Percentiles rank a stretch among this genome's conserved stretches.
Conservation (phyloP, 37 sponge, comb jelly and placozoan species). For the Haliclona indistincta region DNA sequence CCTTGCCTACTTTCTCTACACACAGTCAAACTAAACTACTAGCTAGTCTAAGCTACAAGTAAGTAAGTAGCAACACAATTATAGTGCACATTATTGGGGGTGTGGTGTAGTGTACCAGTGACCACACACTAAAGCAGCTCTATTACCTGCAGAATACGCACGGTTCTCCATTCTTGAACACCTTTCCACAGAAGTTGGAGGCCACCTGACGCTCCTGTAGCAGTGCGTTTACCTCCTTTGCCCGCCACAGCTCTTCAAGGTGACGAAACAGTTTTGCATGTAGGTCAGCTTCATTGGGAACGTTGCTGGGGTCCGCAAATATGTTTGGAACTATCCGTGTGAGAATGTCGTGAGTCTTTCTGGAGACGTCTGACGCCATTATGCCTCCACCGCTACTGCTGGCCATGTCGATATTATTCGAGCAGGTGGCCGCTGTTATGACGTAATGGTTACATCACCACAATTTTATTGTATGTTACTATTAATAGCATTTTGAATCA, state of each 20-base stretch:
- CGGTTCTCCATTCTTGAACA: constrained; percentile 73
- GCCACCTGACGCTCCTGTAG: constrained; percentile 23
- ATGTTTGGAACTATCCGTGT: neutral
- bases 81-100: too few species aligned
- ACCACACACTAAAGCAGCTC: too few species aligned
- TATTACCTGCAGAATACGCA: constrained; percentile 72
- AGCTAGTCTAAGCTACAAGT: too few species aligned
- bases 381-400: neutral
- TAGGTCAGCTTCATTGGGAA: neutral
- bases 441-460: too few species aligned
- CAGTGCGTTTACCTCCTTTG: constrained; percentile 5
- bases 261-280: neutral
- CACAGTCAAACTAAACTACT: too few species aligned
- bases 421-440: too few species aligned
- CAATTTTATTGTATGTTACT: too few species aligned
- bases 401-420: neutral
- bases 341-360: neutral
- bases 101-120: too few species aligned
- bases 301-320: neutral
- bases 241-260: neutral
- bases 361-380: neutral
- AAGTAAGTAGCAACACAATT: too few species aligned
- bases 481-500: too few species aligned
- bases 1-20: too few species aligned
- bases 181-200: constrained; percentile 71